Conservation (phyloP, 2,113 vertebrate genomes). For the Lutjanus erythropterus region DNA sequence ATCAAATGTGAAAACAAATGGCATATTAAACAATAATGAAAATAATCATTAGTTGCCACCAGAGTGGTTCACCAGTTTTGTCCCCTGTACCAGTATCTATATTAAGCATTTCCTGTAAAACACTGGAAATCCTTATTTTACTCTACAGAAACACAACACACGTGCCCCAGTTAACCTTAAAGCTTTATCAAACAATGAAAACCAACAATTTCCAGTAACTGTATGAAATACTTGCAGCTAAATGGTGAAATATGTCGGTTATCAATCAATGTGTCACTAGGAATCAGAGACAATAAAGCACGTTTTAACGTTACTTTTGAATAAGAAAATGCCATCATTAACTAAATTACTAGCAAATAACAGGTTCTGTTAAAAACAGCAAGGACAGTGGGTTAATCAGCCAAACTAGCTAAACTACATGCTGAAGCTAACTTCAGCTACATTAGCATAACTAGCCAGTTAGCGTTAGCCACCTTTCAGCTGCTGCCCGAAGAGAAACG, state of each 20-base stretch:
- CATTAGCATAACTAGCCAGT: constrained; percentile 25
- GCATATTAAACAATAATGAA: too few relatives aligned
- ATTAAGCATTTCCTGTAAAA: neutral
- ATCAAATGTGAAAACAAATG: too few relatives aligned
- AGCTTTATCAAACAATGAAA: neutral
- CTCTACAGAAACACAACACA: neutral
- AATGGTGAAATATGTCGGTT: neutral
- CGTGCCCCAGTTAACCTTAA: neutral
- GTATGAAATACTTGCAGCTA: neutral
- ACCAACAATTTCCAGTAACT: neutral
- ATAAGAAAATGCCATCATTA: neutral
- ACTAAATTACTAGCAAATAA: neutral
- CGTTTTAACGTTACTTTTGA: neutral
- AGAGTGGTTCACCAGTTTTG: neutral
- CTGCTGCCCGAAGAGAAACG: constrained; percentile 42
- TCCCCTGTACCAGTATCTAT: neutral
- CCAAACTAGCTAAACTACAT: neutral
- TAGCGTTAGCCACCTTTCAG: constrained; percentile 74
- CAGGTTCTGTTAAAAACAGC: neutral
- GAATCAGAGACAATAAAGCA: too few relatives aligned
- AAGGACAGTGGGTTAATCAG: neutral
- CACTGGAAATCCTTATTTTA: neutral
- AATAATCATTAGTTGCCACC: too few relatives aligned
- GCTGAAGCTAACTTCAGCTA: neutral
- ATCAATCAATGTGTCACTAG: neutral